Percentiles rank a stretch among this genome's conserved stretches.
Conservation (phyloP, 2,113 vertebrate species). For the Corythoichthys intestinalis region DNA sequence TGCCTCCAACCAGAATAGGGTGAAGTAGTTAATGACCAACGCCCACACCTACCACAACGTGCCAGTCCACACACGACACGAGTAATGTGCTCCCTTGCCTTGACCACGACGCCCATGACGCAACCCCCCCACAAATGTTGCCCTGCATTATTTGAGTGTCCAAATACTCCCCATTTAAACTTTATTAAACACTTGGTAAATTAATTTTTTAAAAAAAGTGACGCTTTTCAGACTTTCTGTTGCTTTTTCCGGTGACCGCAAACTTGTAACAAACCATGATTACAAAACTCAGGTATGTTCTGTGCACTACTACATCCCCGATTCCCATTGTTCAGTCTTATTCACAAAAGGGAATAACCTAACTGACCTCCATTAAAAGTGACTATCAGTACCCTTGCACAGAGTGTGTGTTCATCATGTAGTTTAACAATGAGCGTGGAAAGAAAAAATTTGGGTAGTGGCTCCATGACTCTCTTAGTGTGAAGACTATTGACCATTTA, state of each 20-base stretch:
- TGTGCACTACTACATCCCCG: constrained; percentile 8
- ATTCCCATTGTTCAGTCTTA: constrained; percentile 15
- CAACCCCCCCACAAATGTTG: constrained; percentile 31
- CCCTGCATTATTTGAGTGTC: constrained; percentile 14
- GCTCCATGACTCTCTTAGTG: background rate
- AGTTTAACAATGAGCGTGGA: background rate
- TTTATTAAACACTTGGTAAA: background rate
- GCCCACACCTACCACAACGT: no score
- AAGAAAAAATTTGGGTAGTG: constrained; percentile 1
- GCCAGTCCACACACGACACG: no score
- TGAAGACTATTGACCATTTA: background rate
- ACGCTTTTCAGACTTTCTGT: no score
- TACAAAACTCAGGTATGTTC: no score
- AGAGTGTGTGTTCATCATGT: background rate
- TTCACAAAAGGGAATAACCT: constrained; percentile 5
- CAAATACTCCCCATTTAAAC: constrained; percentile 20
- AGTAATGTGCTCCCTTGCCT: background rate
- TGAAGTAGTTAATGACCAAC: no score
- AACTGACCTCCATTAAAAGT: constrained; percentile 6
- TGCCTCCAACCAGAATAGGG: no score
- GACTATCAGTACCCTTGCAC: background rate
- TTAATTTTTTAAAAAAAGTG: constrained; percentile 1
- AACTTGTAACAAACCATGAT: no score
- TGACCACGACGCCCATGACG: constrained; percentile 10
- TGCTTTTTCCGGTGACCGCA: no score